Evolutionary conservation across 2,888 invertebrate species (phyloP), one percentile per base, ranked within the genome.

Genomic region (Halictus ligatus): DNA sequence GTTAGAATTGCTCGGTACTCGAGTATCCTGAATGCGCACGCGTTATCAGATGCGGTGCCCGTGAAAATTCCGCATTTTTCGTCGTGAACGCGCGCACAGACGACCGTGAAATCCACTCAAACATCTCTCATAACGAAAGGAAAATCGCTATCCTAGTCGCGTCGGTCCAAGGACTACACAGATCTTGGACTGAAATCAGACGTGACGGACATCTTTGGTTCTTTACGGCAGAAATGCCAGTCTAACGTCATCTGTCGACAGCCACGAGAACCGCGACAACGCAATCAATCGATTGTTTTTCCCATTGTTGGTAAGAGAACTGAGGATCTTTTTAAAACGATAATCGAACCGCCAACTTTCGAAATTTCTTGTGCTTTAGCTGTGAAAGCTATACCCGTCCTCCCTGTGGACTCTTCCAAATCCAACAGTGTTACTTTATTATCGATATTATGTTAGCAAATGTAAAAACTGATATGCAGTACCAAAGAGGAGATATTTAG

Each of bases 131-230:
- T 84, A 80, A 83, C 77, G 81, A 78, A 75, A 77, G 69, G 46
- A 69, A 75, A 80, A 87, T 84, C 67, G 76, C 75, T 76, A 72
- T 54, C 48, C 80, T 60, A 79, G 80, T 43, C 79, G 82, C 82
- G 80, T 75, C 80, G 43, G 43, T 54, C 84, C 84, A 89, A 87
- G 84, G 84, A 87, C 83, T 85, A 74, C 64, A 78, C 81, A 60
- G 78, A 87, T 85, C 86, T 80, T 50, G 71, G 58, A 84, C 71
- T 76, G 71, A 43, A 77, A 75, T 79, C 78, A 81, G 83, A 81
- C 81, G 78, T 86, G 81, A 88, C 86, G 75, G 88, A 88, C 89
- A 89, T 89, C 86, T 89, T 90, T 89, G 81, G 82, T 83, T 87
- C 81, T 81, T 83, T 82, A 81, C 60, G 50, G 74, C 74, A 69